Percentiles rank a stretch among this genome's conserved stretches.
Evolutionary conservation across 2,113 vertebrate species (phyloP).

Genomic region (Trachemys scripta): DNA sequence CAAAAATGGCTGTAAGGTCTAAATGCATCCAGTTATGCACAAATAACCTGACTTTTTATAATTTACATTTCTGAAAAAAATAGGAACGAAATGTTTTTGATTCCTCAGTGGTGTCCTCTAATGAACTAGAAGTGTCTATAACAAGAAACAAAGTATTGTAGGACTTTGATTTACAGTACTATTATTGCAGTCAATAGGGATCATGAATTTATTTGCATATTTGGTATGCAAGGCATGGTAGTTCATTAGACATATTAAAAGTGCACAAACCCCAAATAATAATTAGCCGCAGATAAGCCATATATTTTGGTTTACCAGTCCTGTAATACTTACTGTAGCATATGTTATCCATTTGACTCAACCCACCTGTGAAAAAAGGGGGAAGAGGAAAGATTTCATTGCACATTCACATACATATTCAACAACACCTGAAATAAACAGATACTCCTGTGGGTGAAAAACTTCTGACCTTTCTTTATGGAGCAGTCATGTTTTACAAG

Average conservation of each 20-base stretch:
- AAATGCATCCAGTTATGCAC: background rate
- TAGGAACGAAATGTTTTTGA: background rate
- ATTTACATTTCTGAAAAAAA: background rate
- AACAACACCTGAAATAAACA: slow-evolving; percentile 20
- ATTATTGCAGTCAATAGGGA: background rate
- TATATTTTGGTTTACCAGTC: background rate
- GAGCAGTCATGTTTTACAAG: slow-evolving; percentile 29
- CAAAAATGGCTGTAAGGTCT: background rate
- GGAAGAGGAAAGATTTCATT: background rate
- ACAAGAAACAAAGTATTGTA: background rate
- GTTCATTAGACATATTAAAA: background rate
- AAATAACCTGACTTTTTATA: background rate
- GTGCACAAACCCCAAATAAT: background rate
- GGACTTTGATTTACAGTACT: background rate
- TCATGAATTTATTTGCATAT: background rate
- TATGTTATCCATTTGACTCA: background rate
- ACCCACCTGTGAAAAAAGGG: background rate
- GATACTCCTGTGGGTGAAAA: slow-evolving; percentile 24
- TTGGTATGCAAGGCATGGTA: background rate
- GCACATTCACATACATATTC: background rate
- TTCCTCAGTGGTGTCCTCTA: background rate
- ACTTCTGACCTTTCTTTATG: slow-evolving; percentile 29
- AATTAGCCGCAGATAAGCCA: accelerated
- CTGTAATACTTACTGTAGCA: background rate
- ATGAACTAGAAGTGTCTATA: background rate